Conservation (phyloP, 64 coral and sea anemone genomes). For the Acropora tenuis region DNA sequence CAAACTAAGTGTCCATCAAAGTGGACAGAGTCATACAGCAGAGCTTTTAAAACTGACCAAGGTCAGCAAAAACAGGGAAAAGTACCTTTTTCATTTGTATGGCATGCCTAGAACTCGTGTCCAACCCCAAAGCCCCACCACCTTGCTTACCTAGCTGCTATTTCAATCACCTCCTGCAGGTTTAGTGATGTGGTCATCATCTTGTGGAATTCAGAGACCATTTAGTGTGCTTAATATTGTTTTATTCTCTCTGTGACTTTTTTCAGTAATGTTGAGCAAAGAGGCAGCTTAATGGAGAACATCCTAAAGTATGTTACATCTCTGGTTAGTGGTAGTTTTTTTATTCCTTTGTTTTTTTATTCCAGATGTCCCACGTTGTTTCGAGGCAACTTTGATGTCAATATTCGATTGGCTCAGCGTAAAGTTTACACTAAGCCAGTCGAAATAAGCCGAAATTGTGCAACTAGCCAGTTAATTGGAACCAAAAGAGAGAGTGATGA, state of each 20-base stretch:
- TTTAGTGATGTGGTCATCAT: background rate
- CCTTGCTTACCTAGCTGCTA: background rate
- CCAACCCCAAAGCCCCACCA: background rate
- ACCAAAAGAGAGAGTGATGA: too few species aligned
- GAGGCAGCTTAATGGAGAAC: constrained; percentile 83
- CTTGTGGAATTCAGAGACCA: background rate
- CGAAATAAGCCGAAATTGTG: too few species aligned
- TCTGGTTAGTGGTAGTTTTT: constrained; percentile 49
- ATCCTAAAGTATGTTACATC: constrained; percentile 72
- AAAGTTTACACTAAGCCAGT: too few species aligned
- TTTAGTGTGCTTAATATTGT: background rate
- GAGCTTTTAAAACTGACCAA: too few species aligned
- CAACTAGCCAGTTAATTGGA: too few species aligned
- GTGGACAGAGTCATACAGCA: too few species aligned
- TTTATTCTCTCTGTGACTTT: constrained; percentile 11
- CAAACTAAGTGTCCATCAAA: too few species aligned
- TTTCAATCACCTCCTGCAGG: background rate
- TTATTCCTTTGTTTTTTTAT: background rate
- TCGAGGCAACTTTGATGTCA: too few species aligned
- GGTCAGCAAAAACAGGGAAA: background rate
- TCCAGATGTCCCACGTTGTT: too few species aligned
- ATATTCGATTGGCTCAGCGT: too few species aligned
- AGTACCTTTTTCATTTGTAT: background rate
- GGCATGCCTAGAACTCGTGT: background rate
- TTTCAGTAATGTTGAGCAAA: constrained; percentile 67